These are phyloP conservation scores for Pseudomyrmex pallidus DNA, from an alignment of 1,140 invertebrate species.

Conservation along the genomic window DNA sequence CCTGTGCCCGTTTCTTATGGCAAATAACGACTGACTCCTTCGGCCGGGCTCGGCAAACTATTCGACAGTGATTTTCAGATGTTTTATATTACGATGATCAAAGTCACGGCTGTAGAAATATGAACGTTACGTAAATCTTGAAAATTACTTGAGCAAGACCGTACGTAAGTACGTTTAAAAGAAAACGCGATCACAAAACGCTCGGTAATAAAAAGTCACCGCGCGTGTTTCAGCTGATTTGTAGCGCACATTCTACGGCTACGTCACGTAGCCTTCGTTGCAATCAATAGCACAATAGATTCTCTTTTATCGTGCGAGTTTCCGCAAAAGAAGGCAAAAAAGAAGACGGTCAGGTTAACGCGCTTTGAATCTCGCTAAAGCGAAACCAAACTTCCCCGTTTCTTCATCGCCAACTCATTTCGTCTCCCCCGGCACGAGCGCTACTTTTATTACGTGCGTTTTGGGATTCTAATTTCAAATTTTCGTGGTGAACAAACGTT, in stretches of 20 bases:
- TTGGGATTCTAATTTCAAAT: slow-evolving; percentile 26
- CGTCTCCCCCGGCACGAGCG: background rate
- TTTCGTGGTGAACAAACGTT: background rate
- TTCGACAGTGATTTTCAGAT: background rate
- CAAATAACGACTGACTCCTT: no score
- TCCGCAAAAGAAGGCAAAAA: slow-evolving; percentile 25
- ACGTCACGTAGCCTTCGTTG: slow-evolving; percentile 42
- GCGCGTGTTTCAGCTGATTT: slow-evolving; percentile 40
- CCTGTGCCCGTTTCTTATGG: no score
- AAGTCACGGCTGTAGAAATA: background rate
- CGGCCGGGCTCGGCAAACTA: no score
- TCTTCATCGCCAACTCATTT: slow-evolving; percentile 3
- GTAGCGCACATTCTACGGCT: slow-evolving; percentile 40
- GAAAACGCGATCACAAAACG: slow-evolving; percentile 23
- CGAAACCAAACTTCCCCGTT: slow-evolving; percentile 27
- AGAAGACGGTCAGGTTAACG: slow-evolving; percentile 8
- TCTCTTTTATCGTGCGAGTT: slow-evolving; percentile 47
- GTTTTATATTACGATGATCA: background rate
- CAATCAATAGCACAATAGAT: slow-evolving; percentile 57
- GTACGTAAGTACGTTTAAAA: slow-evolving; percentile 15
- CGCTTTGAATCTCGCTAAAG: slow-evolving; percentile 29
- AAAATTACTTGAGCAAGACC: slow-evolving; percentile 17
- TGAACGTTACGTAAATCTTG: slow-evolving; percentile 31
- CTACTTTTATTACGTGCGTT: slow-evolving; percentile 34
- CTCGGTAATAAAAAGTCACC: slow-evolving; percentile 45